Evolutionary conservation across 2,888 invertebrate species (phyloP).

Genomic region (Melitaea athalia): DNA sequence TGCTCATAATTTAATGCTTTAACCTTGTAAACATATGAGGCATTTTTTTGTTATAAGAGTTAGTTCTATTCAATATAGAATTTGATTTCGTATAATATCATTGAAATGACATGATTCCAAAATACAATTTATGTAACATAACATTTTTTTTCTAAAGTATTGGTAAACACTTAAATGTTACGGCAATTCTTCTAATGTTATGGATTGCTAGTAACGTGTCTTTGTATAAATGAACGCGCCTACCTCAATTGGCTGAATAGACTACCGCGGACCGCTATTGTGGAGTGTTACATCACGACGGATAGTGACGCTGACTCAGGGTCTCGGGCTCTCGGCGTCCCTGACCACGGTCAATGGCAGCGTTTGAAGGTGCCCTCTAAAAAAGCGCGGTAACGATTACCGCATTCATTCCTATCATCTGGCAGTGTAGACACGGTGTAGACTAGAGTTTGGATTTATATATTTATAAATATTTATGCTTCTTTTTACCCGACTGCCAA

Average conservation of each 20-base stretch:
- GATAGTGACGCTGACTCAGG: slow-evolving; percentile 60
- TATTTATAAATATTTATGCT: neutral
- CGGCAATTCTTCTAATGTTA: neutral
- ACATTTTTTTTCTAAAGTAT: too few species aligned
- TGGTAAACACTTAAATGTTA: too few species aligned
- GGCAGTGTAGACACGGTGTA: neutral
- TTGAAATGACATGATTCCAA: neutral
- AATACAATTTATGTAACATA: neutral
- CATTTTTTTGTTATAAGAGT: neutral
- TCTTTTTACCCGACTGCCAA: too few species aligned
- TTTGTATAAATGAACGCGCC: slow-evolving; percentile 28
- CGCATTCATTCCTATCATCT: slow-evolving; percentile 31
- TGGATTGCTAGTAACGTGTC: slow-evolving; percentile 7
- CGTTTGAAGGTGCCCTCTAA: slow-evolving; percentile 73
- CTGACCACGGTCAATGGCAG: slow-evolving; percentile 80
- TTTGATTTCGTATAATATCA: neutral
- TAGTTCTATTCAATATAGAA: neutral
- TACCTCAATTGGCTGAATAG: slow-evolving; percentile 46
- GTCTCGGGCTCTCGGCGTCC: slow-evolving; percentile 64
- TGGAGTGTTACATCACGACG: slow-evolving; percentile 45
- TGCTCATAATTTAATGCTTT: neutral
- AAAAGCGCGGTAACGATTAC: slow-evolving; percentile 34
- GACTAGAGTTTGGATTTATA: neutral
- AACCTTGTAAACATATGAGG: neutral
- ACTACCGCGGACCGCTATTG: slow-evolving; percentile 40